Evolutionary conservation across 2,113 vertebrate genomes (phyloP).

Genomic region (Glaucidium brasilianum): DNA sequence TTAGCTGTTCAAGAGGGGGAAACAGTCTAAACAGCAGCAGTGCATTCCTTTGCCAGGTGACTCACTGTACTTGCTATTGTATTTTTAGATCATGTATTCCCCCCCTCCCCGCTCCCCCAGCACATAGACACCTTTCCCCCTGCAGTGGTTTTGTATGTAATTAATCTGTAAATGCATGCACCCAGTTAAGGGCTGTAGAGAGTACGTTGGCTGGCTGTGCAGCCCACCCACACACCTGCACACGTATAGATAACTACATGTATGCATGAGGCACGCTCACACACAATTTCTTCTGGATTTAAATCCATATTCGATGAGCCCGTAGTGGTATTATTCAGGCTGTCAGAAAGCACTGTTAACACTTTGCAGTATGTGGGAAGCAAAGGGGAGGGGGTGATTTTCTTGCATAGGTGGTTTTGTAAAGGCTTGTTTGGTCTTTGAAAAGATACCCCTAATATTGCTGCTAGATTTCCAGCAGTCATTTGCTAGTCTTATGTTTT

Average conservation of each 20-base stretch:
- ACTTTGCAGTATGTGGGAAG: slow-evolving; percentile 36
- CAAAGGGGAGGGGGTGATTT: neutral
- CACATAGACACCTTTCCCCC: neutral
- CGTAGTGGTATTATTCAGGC: neutral
- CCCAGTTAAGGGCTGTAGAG: neutral
- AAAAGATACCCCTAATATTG: slow-evolving; percentile 10
- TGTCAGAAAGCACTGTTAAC: slow-evolving; percentile 19
- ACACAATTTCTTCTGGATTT: neutral
- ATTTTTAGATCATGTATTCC: slow-evolving; percentile 54
- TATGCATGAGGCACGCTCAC: neutral
- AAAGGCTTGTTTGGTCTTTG: slow-evolving; percentile 20
- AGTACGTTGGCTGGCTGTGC: neutral
- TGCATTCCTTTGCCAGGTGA: slow-evolving; percentile 65
- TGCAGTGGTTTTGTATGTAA: neutral
- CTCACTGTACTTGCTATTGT: slow-evolving; percentile 58
- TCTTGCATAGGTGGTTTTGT: slow-evolving; percentile 25
- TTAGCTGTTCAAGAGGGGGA: slow-evolving; percentile 5
- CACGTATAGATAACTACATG: neutral
- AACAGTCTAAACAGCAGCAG: slow-evolving; percentile 30
- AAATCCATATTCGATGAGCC: neutral
- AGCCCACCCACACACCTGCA: neutral
- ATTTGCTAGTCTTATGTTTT: slow-evolving; percentile 68
- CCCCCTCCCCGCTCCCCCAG: fast-evolving
- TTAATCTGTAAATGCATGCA: neutral
- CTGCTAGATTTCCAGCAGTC: slow-evolving; percentile 65